phyloP scores from a whole-genome alignment of 2,113 vertebrate species.

The Engraulis encrasicolus region DNA sequence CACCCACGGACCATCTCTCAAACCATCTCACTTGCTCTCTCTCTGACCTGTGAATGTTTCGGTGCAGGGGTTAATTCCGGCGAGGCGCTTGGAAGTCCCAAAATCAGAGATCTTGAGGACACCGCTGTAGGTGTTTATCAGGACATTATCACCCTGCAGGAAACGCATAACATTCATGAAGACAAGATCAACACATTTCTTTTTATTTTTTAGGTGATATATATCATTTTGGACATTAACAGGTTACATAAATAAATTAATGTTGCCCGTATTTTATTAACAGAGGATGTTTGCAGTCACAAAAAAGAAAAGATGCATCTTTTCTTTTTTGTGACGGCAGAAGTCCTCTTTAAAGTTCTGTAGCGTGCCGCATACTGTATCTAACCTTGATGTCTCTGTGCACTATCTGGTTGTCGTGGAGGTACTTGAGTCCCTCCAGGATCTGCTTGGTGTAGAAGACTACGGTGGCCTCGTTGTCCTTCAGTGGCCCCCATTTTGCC shows the following conservation, averaged over 20 bases:
- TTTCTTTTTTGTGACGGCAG: background rate
- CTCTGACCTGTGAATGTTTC: conserved; percentile 87
- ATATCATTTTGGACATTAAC: too few relatives aligned
- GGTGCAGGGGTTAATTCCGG: conserved; percentile 89
- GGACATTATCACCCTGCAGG: conserved; percentile 87
- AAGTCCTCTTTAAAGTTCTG: background rate
- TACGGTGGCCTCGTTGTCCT: conserved; percentile 90
- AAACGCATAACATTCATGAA: background rate
- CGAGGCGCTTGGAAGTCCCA: conserved; percentile 89
- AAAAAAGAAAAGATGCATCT: too few relatives aligned
- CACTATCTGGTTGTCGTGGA: conserved; percentile 91
- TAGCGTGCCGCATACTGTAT: background rate
- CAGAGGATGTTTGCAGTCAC: too few relatives aligned
- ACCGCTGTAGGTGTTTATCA: conserved; percentile 93
- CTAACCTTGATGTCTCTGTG: conserved; percentile 93
- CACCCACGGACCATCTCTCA: too few relatives aligned
- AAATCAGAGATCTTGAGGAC: conserved; percentile 95
- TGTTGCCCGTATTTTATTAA: background rate
- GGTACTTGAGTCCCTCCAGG: conserved; percentile 86
- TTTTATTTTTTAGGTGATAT: too few relatives aligned
- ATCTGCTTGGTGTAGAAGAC: conserved; percentile 93
- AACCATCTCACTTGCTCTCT: too few relatives aligned
- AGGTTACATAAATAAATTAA: background rate
- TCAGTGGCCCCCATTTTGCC: conserved; percentile 91
- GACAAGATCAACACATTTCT: background rate